A percentile compares a stretch with the other conserved stretches of the same genome.
These are phyloP conservation scores for Garra rufa DNA, from an alignment of 2,113 vertebrate genomes.

Conservation along the genomic window DNA sequence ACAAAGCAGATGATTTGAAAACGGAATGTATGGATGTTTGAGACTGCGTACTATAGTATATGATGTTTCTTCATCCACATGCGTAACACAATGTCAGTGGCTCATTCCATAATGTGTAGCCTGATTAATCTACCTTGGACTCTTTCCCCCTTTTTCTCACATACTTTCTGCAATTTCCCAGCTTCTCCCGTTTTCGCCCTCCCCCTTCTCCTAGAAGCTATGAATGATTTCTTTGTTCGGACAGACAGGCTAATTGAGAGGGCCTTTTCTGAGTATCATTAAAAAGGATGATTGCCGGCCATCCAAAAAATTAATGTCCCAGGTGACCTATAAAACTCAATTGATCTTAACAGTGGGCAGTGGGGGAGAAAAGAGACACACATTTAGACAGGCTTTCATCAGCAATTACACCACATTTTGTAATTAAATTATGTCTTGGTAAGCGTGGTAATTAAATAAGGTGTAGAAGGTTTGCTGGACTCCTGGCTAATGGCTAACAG, in stretches of 20 bases:
- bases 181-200: background rate
- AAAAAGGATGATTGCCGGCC: slow-evolving; percentile 50
- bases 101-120: slow-evolving; percentile 3
- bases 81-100: background rate
- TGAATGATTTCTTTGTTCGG: slow-evolving; percentile 45
- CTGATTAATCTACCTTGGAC: slow-evolving; percentile 5
- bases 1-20: background rate
- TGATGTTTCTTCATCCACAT: background rate
- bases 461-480: slow-evolving; percentile 22
- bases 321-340: slow-evolving; percentile 57
- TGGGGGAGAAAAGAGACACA: slow-evolving; percentile 16
- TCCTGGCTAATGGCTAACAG: slow-evolving; percentile 42
- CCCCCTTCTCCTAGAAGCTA: background rate
- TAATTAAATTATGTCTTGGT: slow-evolving; percentile 53
- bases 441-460: slow-evolving; percentile 52
- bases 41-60: background rate
- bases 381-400: slow-evolving; percentile 44
- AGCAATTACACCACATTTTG: slow-evolving; percentile 51
- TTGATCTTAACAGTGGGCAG: slow-evolving; percentile 37
- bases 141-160: background rate
- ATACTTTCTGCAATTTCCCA: slow-evolving; percentile 6
- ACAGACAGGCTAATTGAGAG: slow-evolving; percentile 36
- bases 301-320: slow-evolving; percentile 45
- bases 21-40: background rate
- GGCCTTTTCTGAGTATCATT: slow-evolving; percentile 47